A percentile compares a stretch with the other conserved stretches of the same genome.
Evolutionary conservation across 2,888 invertebrate species (phyloP).

Genomic region (Drosophila neotestacea): DNA sequence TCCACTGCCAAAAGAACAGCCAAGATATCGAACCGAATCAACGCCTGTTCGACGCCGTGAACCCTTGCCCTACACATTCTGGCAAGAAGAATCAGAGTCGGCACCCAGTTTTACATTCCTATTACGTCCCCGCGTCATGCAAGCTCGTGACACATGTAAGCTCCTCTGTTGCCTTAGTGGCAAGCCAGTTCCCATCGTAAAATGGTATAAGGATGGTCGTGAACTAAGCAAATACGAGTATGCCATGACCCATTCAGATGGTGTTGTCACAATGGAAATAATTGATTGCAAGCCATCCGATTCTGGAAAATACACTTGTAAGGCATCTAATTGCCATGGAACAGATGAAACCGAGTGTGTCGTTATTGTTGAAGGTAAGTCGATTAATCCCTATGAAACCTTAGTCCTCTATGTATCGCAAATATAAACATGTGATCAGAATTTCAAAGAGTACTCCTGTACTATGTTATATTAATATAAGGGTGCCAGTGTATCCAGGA

Average conservation of each 20-base stretch:
- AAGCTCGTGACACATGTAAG: constrained; percentile 98
- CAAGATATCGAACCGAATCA: constrained; percentile 87
- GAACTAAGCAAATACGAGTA: constrained; percentile 96
- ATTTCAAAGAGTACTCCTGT: not conserved
- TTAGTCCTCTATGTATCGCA: not conserved
- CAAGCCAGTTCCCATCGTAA: constrained; percentile 96
- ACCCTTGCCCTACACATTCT: constrained; percentile 93
- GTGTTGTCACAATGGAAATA: constrained; percentile 98
- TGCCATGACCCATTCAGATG: constrained; percentile 95
- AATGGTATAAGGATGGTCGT: constrained; percentile 95
- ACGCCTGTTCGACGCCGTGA: constrained; percentile 92
- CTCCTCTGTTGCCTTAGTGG: constrained; percentile 98
- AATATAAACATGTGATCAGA: not conserved
- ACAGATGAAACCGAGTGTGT: constrained; percentile 97
- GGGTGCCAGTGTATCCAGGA: no score
- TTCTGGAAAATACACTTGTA: constrained; percentile 97
- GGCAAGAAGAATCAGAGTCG: constrained; percentile 96
- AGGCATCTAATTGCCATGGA: constrained; percentile 97
- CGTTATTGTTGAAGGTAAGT: constrained; percentile 96
- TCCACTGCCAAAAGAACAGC: constrained; percentile 87
- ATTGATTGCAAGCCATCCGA: constrained; percentile 97
- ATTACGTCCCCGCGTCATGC: constrained; percentile 99
- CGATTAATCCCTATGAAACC: not conserved
- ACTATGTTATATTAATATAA: not conserved
- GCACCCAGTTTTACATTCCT: constrained; percentile 99